A percentile compares a stretch with the other conserved stretches of the same genome.
phyloP scores from a whole-genome alignment of 2,797 vertebrate species.

The Moxostoma hubbsi region DNA sequence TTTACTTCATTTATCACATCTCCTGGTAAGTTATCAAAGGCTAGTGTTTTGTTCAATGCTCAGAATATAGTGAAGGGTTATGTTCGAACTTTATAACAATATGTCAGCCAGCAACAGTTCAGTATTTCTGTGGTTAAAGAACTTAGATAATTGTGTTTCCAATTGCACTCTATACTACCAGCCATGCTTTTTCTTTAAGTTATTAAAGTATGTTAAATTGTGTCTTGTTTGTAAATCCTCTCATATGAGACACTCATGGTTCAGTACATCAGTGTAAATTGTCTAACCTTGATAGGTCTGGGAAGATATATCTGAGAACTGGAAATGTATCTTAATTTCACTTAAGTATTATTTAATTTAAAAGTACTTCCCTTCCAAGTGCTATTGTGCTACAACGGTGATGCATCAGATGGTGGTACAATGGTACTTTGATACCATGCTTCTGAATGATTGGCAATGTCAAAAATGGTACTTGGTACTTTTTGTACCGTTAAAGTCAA shows the following conservation, averaged over 20 bases:
- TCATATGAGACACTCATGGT: background rate
- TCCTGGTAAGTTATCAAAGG: slow-evolving; percentile 17
- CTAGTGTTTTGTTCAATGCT: background rate
- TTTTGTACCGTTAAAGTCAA: no score
- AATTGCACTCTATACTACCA: background rate
- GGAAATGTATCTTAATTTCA: no score
- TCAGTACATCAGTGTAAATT: background rate
- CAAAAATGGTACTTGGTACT: no score
- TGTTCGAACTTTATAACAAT: background rate
- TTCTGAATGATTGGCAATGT: no score
- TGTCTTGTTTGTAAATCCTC: slow-evolving; percentile 16
- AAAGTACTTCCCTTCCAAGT: no score
- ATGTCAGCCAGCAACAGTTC: background rate
- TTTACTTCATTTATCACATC: background rate
- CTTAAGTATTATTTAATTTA: no score
- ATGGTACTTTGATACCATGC: no score
- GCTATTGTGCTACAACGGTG: no score
- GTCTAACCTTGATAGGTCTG: background rate
- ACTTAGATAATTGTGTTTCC: slow-evolving; percentile 1
- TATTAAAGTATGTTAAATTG: background rate
- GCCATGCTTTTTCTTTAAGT: background rate
- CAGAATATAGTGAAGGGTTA: background rate
- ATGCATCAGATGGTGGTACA: no score
- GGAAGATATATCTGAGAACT: background rate
- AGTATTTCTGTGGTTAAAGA: background rate